Evolutionary conservation across 2,113 vertebrate genomes (phyloP).

Genomic region (Aspiorhynchus laticeps): DNA sequence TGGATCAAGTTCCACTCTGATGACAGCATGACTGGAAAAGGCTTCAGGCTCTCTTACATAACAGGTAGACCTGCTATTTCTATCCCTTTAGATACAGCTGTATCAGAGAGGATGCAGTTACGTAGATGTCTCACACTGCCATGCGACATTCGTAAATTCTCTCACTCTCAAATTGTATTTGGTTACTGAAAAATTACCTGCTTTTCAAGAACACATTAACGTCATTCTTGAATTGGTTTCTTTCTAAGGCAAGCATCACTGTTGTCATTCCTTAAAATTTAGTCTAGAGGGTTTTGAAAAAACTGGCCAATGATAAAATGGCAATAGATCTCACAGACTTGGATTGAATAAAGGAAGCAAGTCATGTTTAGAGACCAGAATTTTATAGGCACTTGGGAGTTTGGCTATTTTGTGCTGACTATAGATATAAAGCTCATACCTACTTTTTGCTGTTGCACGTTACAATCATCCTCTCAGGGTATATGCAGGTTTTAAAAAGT

Average conservation of each 20-base stretch:
- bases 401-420: too few relatives aligned
- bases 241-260: background rate
- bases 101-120: background rate
- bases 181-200: background rate
- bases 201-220: background rate
- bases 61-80: constrained; percentile 77
- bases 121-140: background rate
- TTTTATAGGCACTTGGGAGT: too few relatives aligned
- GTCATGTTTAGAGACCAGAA: background rate
- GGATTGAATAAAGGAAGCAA: background rate
- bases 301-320: background rate
- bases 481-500: too few relatives aligned
- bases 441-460: too few relatives aligned
- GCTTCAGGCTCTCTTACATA: constrained; percentile 91
- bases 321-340: background rate
- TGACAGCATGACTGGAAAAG: constrained; percentile 86
- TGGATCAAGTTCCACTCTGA: constrained; percentile 98
- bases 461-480: too few relatives aligned
- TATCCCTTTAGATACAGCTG: background rate
- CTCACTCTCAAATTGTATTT: background rate
- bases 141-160: background rate
- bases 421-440: too few relatives aligned
- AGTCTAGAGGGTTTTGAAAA: background rate
- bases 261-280: background rate
- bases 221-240: background rate